These are phyloP conservation scores for Campopleginae sp. DNA, from an alignment of 2,888 invertebrate species.

Conservation along the genomic window DNA sequence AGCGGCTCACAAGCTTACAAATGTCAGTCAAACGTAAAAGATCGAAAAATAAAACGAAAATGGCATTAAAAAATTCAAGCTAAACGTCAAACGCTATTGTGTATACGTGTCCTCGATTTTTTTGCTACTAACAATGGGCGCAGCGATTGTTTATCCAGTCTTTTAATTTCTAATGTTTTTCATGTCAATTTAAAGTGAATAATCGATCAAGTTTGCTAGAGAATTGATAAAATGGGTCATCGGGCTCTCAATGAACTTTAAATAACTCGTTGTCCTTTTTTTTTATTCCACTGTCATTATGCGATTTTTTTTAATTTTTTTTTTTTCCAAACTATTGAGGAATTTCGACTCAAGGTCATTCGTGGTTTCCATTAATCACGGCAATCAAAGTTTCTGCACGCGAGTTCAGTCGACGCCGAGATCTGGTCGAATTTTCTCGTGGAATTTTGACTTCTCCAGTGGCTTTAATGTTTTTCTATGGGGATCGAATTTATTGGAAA, in stretches of 20 bases:
- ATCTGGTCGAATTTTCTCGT: not conserved
- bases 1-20: conserved; percentile 66
- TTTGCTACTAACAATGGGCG: not conserved
- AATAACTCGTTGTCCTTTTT: not conserved
- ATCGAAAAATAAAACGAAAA: conserved; percentile 53
- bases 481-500: not conserved
- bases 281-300: not conserved
- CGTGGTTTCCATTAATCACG: too few relatives aligned
- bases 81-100: conserved; percentile 68
- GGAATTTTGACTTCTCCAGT: not conserved
- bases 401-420: not conserved
- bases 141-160: not conserved
- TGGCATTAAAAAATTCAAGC: conserved; percentile 66
- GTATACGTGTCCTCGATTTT: conserved; percentile 21
- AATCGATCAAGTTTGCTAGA: not conserved
- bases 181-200: not conserved
- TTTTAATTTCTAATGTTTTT: not conserved
- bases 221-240: not conserved
- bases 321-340: too few relatives aligned
- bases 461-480: not conserved
- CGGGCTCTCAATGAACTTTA: not conserved
- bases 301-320: not conserved
- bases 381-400: not conserved
- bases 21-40: conserved; percentile 65
- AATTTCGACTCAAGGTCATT: too few relatives aligned